Evolutionary conservation across 2,113 vertebrate genomes (phyloP).

Genomic region (Conger conger): DNA sequence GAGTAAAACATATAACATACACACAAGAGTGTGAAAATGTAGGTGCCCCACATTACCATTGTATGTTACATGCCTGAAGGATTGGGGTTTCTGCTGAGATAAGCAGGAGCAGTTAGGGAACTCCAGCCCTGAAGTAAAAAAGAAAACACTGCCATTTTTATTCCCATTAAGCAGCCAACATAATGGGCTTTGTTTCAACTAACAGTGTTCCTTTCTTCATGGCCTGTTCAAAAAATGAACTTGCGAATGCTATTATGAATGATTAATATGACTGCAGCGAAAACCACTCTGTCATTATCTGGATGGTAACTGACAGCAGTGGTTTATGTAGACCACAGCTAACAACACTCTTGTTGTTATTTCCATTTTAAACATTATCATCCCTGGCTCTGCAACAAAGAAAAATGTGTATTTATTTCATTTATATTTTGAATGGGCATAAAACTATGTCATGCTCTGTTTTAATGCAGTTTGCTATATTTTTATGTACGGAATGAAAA

Average conservation of each 20-base stretch:
- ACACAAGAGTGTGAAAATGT: background rate
- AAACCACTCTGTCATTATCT: background rate
- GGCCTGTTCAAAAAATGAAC: background rate
- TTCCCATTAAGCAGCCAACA: background rate
- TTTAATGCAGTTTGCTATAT: background rate
- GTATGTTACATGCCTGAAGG: background rate
- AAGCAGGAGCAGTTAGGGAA: background rate
- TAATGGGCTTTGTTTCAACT: slow-evolving; percentile 7
- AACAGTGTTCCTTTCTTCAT: background rate
- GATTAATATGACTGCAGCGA: background rate
- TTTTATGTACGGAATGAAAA: background rate
- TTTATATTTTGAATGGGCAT: background rate
- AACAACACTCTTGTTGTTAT: slow-evolving; percentile 9
- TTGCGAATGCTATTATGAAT: background rate
- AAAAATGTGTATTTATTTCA: background rate
- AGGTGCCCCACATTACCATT: background rate
- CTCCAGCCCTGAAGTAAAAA: background rate
- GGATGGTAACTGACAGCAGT: background rate
- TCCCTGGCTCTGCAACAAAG: slow-evolving; percentile 1
- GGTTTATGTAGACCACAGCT: background rate
- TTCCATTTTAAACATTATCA: slow-evolving; percentile 8
- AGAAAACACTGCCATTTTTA: slow-evolving; percentile 1
- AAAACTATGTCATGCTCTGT: background rate
- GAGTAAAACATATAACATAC: background rate
- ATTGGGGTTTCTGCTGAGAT: background rate